phyloP scores from a whole-genome alignment of 2,797 vertebrate genomes.

The Lepus townsendii region DNA sequence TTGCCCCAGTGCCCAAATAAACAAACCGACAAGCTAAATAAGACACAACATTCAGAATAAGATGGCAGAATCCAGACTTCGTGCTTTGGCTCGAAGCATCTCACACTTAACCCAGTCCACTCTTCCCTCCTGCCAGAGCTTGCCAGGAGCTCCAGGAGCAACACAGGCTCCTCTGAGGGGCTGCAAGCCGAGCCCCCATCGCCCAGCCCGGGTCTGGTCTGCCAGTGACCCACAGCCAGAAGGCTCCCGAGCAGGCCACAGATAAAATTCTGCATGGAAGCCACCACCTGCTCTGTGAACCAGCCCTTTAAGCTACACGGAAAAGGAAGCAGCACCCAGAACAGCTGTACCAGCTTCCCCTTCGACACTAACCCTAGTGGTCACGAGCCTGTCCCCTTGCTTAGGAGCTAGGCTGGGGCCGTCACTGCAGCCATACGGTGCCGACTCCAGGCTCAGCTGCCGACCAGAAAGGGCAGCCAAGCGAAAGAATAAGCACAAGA shows the following conservation, averaged over 20 bases:
- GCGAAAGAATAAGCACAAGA: not conserved
- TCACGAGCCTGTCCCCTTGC: too few relatives aligned
- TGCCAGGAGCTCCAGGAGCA: not conserved
- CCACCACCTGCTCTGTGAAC: not conserved
- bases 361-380: not conserved
- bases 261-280: not conserved
- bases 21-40: constrained; percentile 1
- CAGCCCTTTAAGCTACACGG: not conserved
- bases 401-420: not conserved
- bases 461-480: not conserved
- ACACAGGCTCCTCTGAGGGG: not conserved
- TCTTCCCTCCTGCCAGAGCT: not conserved
- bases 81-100: not conserved
- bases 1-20: not conserved
- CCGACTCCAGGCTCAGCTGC: not conserved
- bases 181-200: too few relatives aligned
- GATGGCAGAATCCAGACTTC: not conserved
- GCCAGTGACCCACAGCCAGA: fast-evolving
- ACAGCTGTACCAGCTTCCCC: not conserved
- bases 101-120: not conserved
- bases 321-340: not conserved
- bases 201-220: not conserved
- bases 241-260: not conserved
- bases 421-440: too few relatives aligned
- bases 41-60: not conserved